Base-by-base conservation (phyloP, 2,797 vertebrate genomes). In the Pampus argenteus region DNA sequence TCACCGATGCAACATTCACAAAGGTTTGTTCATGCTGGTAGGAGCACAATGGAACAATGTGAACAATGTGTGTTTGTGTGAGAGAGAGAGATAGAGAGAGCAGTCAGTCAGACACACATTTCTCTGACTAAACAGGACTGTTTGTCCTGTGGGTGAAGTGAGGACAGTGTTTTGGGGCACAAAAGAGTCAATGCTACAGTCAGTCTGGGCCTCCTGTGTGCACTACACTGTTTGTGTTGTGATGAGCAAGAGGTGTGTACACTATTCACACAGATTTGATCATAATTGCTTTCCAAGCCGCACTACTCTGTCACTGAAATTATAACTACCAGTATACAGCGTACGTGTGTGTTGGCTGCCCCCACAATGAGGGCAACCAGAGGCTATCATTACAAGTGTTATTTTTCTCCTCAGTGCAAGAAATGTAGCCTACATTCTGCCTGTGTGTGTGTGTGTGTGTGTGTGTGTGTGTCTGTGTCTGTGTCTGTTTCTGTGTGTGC, bases 371-470 rank as follows among this genome's bases (percentile, higher is more conserved):
- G 61, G 49, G 47, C 38, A 71, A 79, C 75, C 59, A 66, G 67
- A 76, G 63, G 74, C 75, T 79, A 76, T 83, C 63, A 86, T 83
- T 76, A 86, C 76, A 72, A 52, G 59, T 64, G 78, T 78, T 86
- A 76, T 79, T 81, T 84, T 82, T 80, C 50, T 76, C 55, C 51
- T 68, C 48, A 34, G 38, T 6, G 25, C 66, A 79, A 54, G 70
- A 81, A 86, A 84, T 77, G 17, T 45, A 84, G 50, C 64, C 76
- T 74, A 60, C 48, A 78, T 74, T 80, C 34, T 63, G 44, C 57
- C 61, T 4, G 38, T 66, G 56, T 58, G 47, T 78, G 69, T 57
- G 38, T 63, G 42, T 66, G 42, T 29, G 29, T 31, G 29, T 36
- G 34, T 11, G 11, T 64, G 7, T 71, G 45, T 28, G 42, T 6